Evolutionary conservation across 1,140 invertebrate species (phyloP), one percentile per base, ranked within the genome.

Genomic region (Drosophila truncata): DNA sequence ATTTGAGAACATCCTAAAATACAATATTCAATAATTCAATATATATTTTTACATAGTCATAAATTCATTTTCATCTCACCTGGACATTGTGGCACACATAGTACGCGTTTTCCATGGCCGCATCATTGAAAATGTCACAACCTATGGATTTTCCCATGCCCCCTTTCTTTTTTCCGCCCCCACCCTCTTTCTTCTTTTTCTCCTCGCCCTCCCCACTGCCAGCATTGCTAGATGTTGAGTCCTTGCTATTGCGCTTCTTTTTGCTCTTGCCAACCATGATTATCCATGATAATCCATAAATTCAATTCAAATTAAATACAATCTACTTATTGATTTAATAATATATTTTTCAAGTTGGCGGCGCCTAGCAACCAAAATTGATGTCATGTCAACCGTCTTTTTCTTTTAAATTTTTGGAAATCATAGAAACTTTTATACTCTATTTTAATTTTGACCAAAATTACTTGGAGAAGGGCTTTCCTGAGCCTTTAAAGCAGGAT

Each of bases 81-180:
- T 97, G 97, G 1, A 98, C 95, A 93, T 97, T 98, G 79, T 98
- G 97, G 83, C 97, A 98, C 2, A 96, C 96, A 82, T 96, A 96
- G 91, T 98, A 98, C 5, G 97, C 97, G 86, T 98, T 98, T 75
- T 97, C 96, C 96, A 98, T 97, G 0, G 96, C 96, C n/a, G 96
- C 95, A 76, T 97, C 96, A 59, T 96, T 97, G 62, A 97, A 96
- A 71, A 97, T 96, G 76, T 98, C 97, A 39, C 97, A 96, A 16
- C 95, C 95, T 71, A 95, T 95, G 67, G 94, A 95, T 72, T 95
- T 94, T 4, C 94, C 94, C 73, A 95, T 95, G 18, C 95, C 94
- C 2, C 94, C 94, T 72, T 95, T 95, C 75, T 95, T 94, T 70
- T 95, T 92, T n/a, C 90, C 91, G 3, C 71, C 72, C 2, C 82